These are phyloP conservation scores for Craniophora ligustri DNA, from an alignment of 2,888 invertebrate genomes.

Conservation along the genomic window DNA sequence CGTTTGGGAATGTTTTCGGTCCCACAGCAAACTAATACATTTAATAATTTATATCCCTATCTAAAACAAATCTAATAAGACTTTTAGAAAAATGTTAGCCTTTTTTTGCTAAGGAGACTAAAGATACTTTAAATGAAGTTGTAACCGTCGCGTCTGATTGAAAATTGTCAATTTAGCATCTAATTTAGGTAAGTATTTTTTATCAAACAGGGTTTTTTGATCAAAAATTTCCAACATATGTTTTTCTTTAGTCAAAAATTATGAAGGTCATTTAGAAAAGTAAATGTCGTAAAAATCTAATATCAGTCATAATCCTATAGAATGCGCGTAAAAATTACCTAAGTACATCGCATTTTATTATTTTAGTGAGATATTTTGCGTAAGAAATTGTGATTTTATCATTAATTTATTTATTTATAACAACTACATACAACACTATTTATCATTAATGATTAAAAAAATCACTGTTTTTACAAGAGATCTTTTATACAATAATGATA, in stretches of 20 bases:
- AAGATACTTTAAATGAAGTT: slow-evolving; percentile 26
- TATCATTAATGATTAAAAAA: slow-evolving; percentile 45
- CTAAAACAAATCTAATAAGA: slow-evolving; percentile 38
- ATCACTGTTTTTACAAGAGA: slow-evolving; percentile 37
- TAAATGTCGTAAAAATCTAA: slow-evolving; percentile 41
- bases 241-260: slow-evolving; percentile 38
- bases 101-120: too few species aligned
- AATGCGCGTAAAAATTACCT: slow-evolving; percentile 27
- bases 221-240: slow-evolving; percentile 11
- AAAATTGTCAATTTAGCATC: slow-evolving; percentile 36
- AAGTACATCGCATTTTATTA: slow-evolving; percentile 18
- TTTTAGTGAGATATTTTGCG: slow-evolving; percentile 44
- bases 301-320: slow-evolving; percentile 41
- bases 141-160: slow-evolving; percentile 33
- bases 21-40: slow-evolving; percentile 26
- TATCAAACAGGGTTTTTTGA: slow-evolving; percentile 33
- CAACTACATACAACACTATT: slow-evolving; percentile 49
- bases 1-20: slow-evolving; percentile 35
- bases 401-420: slow-evolving; percentile 33
- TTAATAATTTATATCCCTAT: slow-evolving; percentile 31
- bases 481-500: slow-evolving; percentile 54
- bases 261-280: slow-evolving; percentile 43
- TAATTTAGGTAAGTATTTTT: slow-evolving; percentile 32
- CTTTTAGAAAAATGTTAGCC: too few species aligned
- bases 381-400: slow-evolving; percentile 24